A percentile compares a stretch with the other conserved stretches of the same genome.
Conservation (phyloP, 2,113 vertebrate species). For the Odontophorus gujanensis region DNA sequence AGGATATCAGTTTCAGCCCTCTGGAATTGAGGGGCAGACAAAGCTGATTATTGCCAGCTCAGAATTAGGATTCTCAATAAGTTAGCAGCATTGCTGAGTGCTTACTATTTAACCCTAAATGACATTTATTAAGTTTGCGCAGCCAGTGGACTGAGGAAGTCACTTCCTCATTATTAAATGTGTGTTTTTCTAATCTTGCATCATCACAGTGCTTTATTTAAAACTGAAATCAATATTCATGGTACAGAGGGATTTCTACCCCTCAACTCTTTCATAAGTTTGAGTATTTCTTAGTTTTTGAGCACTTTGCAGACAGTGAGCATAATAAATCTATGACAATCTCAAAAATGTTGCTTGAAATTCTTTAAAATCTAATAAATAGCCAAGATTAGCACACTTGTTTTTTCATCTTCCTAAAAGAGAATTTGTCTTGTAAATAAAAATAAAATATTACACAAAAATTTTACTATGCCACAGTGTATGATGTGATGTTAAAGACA, state of each 20-base stretch:
- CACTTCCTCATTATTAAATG: slow-evolving; percentile 53
- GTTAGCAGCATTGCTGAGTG: slow-evolving; percentile 38
- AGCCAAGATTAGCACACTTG: background rate
- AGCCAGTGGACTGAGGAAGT: slow-evolving; percentile 22
- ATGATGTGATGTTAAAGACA: background rate
- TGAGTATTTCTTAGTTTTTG: slow-evolving; percentile 26
- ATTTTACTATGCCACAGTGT: background rate
- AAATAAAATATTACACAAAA: background rate
- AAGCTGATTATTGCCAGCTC: slow-evolving; percentile 56
- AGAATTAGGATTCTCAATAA: slow-evolving; percentile 64
- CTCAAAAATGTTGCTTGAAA: background rate
- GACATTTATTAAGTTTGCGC: slow-evolving; percentile 63
- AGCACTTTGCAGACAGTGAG: slow-evolving; percentile 6
- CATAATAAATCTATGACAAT: background rate
- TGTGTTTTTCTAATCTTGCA: slow-evolving; percentile 57
- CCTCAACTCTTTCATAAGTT: slow-evolving; percentile 30
- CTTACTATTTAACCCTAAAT: slow-evolving; percentile 54
- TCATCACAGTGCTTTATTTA: slow-evolving; percentile 51
- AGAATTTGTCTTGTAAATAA: background rate
- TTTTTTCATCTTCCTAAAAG: background rate
- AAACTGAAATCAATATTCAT: slow-evolving; percentile 59
- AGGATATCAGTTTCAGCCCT: slow-evolving; percentile 61
- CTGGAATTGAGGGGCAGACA: slow-evolving; percentile 50
- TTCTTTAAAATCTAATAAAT: background rate
- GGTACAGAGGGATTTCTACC: background rate